phyloP scores from a whole-genome alignment of 2,797 vertebrate genomes.

The Squalus acanthias region DNA sequence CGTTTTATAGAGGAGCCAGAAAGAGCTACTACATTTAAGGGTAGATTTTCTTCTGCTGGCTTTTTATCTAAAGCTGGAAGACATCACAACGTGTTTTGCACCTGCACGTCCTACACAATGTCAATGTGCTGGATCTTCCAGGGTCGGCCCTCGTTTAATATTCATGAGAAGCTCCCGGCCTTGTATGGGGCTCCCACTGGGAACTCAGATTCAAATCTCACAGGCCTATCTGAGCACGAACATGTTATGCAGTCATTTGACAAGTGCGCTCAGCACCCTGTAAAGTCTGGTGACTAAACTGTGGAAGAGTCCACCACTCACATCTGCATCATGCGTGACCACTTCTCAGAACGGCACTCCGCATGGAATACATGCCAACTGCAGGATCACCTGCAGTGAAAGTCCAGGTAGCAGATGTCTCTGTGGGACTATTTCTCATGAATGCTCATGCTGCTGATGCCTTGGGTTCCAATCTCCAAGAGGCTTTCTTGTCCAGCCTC shows the following conservation, averaged over 20 bases:
- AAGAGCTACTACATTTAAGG: not conserved
- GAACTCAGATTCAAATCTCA: not conserved
- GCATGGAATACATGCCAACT: not conserved
- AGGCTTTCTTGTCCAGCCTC: not conserved
- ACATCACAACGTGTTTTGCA: not conserved
- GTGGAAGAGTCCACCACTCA: not conserved
- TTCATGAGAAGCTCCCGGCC: not conserved
- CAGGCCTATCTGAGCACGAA: not conserved
- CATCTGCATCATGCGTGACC: not conserved
- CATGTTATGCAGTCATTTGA: not conserved
- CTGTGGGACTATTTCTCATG: not conserved
- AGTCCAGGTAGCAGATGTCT: not conserved
- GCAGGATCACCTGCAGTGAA: not conserved
- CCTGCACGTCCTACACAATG: not conserved
- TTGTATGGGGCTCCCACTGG: not conserved
- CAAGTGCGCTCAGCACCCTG: not conserved
- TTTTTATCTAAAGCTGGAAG: not conserved
- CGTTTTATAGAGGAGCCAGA: not conserved
- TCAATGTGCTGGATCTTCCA: not conserved
- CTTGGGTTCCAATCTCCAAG: not conserved
- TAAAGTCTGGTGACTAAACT: not conserved
- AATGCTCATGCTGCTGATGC: not conserved
- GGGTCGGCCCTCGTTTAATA: not conserved
- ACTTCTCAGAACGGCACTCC: not conserved
- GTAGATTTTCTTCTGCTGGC: not conserved